Evolutionary conservation across 2,888 invertebrate species (phyloP).

Genomic region (Tetragonula carbonaria): DNA sequence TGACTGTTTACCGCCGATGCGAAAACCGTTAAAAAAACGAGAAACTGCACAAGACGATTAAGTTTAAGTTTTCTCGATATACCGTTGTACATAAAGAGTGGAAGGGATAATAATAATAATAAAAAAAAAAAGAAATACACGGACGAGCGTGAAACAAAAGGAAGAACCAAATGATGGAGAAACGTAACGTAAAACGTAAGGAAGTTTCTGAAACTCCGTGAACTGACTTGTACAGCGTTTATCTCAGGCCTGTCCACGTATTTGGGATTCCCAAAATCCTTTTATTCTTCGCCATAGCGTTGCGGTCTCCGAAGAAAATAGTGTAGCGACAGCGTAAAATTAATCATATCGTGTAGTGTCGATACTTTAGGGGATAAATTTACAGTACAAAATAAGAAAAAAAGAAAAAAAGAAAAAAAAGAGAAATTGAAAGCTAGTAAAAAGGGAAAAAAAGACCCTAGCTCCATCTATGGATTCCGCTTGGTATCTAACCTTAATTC

Average conservation of each 20-base stretch:
- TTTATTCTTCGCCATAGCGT: background rate
- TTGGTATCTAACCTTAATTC: background rate
- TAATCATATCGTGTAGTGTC: conserved; percentile 38
- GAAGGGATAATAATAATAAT: no score
- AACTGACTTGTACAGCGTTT: conserved; percentile 23
- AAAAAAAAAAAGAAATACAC: background rate
- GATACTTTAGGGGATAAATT: conserved; percentile 18
- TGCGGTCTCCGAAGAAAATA: conserved; percentile 1
- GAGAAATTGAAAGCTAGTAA: no score
- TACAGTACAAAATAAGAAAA: conserved; percentile 26
- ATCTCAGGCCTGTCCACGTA: conserved; percentile 33
- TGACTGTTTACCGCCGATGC: conserved; percentile 28
- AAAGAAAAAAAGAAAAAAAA: background rate
- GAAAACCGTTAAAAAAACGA: conserved; percentile 25
- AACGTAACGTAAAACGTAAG: background rate
- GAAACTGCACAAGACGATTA: conserved; percentile 55
- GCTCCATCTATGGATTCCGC: background rate
- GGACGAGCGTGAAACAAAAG: background rate
- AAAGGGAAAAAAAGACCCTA: background rate
- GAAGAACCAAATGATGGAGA: background rate
- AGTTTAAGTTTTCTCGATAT: conserved; percentile 41
- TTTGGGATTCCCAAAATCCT: conserved; percentile 5
- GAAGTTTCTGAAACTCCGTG: conserved; percentile 18
- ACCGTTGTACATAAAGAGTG: conserved; percentile 5
- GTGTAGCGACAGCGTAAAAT: conserved; percentile 13